Base-by-base conservation (phyloP, 1,140 invertebrate species). In the Formica selysi region DNA sequence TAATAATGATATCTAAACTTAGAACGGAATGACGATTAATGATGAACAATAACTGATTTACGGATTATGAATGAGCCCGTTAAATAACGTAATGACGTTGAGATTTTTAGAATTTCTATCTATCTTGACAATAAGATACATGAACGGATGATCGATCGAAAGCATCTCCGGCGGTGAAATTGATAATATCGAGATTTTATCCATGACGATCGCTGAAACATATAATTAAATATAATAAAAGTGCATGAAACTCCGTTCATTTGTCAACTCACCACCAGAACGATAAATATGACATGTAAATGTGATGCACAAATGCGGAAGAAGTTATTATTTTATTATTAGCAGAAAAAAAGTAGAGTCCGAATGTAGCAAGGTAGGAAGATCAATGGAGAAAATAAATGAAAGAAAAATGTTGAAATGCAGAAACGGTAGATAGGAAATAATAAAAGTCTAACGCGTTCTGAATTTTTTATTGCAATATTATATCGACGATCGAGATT, bases 21-120 rank as follows among this genome's bases (percentile, higher is more conserved):
- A 38, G n/a, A 61, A 16, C 0, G 19, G 3, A 74, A 59, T 11
- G 7, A 57, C n/a, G 11, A 59, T 0, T 16, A n/a, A 54, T 5
- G 3, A 32, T 64, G 32, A 65, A 44, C 19, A 19, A 78, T 62
- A n/a, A 65, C 0, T 11, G 6, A 78, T 65, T 74, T 32, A 78
- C 22, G 41, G 61, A 48, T 78, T 32, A 78, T 78, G 22, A 78
- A 78, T 13, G 76, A 65, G 13, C 13, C 76, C 76, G 11, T 78
- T 44, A 78, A 65, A 65, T 11, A 78, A 65, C 26, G 38, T 22
- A 41, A 59, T 11, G 13, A 32, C 22, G 19, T 29, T 62, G 73
- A 59, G n/a, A 16, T n/a, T n/a, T 48, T 3, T 13, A 7, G 19
- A 48, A 2, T 78, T 44, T 48, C 10, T 10, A 6, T 65, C 59